Evolutionary conservation across 2,888 invertebrate genomes (phyloP), one percentile per base, ranked within the genome.

Genomic region (Syritta pipiens): DNA sequence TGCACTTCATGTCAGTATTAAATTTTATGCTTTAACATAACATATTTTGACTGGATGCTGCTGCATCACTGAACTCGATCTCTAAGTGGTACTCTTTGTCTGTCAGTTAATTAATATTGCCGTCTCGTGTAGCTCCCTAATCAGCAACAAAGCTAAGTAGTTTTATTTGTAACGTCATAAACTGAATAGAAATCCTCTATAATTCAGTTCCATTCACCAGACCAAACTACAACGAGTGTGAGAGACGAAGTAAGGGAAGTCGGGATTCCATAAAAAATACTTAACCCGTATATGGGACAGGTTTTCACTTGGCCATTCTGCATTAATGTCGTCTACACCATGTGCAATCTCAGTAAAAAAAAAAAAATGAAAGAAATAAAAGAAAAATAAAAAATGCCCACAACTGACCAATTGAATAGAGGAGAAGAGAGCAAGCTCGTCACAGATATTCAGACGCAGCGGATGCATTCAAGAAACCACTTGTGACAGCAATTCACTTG

Each of bases 401-500:
- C 42, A 51, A 55, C 40, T 68, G 75, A 35, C 68, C 60, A 75
- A 67, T 75, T 60, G 67, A 75, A 68, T 68, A 9, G 60, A 62
- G 55, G 42, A 62, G 60, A 68, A 53, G 40, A n/a, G n/a, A n/a
- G n/a, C n/a, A n/a, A n/a, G n/a, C n/a, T n/a, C 67, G 40, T 7
- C 12, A 44, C 55, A 79, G 79, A 49, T 74, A 51, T 67, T 55
- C 72, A 49, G 60, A 62, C 79, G 44, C 30, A 79, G 68, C 79
- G 79, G 79, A 79, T 74, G 79, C 79, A 51, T 68, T 57, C 51
- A 77, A 77, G 65, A 67, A 67, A 62, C 74, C 74, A 79, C 79
- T 74, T 79, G 62, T 46, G 44, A 55, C 48, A 49, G 35, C 40
- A 40, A 62, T 30, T 40, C 60, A 62, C 40, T 49, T 53, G 67